phyloP scores from a whole-genome alignment of 2,113 vertebrate genomes.

The Heliornis fulica region DNA sequence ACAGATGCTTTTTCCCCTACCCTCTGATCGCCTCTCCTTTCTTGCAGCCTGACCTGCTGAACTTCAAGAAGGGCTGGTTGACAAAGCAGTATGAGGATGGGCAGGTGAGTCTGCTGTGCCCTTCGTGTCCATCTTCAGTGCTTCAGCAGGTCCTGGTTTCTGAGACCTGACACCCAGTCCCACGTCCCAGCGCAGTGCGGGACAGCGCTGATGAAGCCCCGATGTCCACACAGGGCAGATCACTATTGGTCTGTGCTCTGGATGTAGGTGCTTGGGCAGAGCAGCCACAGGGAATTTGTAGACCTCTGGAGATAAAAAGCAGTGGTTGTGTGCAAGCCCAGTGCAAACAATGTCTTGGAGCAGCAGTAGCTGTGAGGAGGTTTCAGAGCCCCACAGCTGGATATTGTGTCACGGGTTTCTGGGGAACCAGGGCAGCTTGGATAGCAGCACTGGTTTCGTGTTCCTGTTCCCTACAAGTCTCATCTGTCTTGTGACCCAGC shows the following conservation, averaged over 20 bases:
- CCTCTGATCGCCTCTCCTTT: neutral
- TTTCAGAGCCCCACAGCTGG: neutral
- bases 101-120: constrained; percentile 80
- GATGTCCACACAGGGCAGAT: neutral
- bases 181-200: rapidly evolving
- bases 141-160: rapidly evolving
- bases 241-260: neutral
- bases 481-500: neutral
- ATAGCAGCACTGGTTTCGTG: neutral
- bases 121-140: rapidly evolving
- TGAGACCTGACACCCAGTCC: neutral
- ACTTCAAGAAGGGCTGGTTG: constrained; percentile 99
- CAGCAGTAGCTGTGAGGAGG: neutral
- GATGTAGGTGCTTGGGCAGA: neutral
- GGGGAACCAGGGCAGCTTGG: neutral
- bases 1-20: neutral
- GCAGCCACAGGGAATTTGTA: neutral
- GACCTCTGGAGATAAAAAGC: neutral
- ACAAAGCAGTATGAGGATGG: constrained; percentile 95
- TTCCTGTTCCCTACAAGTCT: neutral
- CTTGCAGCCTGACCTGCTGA: constrained; percentile 90
- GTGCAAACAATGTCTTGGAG: neutral
- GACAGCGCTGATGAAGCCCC: rapidly evolving
- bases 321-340: neutral
- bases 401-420: neutral